These are phyloP conservation scores for Ephydatia muelleri DNA, from an alignment of 37 sponge, comb jelly and placozoan genomes.

Conservation along the genomic window DNA sequence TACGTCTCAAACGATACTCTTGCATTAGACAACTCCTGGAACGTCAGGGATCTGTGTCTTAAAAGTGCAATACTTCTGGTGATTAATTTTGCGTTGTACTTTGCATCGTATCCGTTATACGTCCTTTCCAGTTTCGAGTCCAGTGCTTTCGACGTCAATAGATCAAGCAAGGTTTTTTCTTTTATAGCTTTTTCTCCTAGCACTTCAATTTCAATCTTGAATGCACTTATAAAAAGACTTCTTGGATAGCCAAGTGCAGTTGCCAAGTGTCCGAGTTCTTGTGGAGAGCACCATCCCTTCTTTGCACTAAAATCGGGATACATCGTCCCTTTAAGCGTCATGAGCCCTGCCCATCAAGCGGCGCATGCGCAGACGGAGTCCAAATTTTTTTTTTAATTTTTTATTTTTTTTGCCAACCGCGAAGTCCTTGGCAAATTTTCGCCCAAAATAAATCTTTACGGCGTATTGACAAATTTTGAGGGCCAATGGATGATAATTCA, in stretches of 20 bases:
- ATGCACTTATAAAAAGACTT: slow-evolving; percentile 6
- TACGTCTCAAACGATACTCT: slow-evolving; percentile 55
- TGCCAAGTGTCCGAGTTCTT: slow-evolving; percentile 46
- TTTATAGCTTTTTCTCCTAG: neutral
- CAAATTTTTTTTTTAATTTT: slow-evolving; percentile 7
- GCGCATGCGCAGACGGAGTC: slow-evolving; percentile 13
- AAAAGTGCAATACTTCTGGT: slow-evolving; percentile 38
- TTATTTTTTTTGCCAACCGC: slow-evolving; percentile 15
- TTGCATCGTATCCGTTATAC: slow-evolving; percentile 43
- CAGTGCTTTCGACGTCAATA: slow-evolving; percentile 29
- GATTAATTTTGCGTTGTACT: slow-evolving; percentile 52
- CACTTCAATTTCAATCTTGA: neutral
- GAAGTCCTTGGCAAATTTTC: slow-evolving; percentile 13
- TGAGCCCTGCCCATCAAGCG: slow-evolving; percentile 23
- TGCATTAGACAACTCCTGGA: slow-evolving; percentile 34
- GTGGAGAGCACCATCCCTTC: slow-evolving; percentile 31
- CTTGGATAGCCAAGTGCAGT: slow-evolving; percentile 48
- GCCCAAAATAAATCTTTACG: neutral
- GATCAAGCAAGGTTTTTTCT: slow-evolving; percentile 15
- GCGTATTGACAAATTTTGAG: too few relatives aligned
- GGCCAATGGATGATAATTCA: slow-evolving; percentile 7
- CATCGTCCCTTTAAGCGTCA: neutral
- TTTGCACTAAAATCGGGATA: slow-evolving; percentile 18
- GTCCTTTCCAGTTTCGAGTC: slow-evolving; percentile 31
- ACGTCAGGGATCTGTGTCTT: slow-evolving; percentile 33